These are phyloP conservation scores for Trichacis sp. DNA, from an alignment of 2,888 invertebrate genomes.

Conservation along the genomic window DNA sequence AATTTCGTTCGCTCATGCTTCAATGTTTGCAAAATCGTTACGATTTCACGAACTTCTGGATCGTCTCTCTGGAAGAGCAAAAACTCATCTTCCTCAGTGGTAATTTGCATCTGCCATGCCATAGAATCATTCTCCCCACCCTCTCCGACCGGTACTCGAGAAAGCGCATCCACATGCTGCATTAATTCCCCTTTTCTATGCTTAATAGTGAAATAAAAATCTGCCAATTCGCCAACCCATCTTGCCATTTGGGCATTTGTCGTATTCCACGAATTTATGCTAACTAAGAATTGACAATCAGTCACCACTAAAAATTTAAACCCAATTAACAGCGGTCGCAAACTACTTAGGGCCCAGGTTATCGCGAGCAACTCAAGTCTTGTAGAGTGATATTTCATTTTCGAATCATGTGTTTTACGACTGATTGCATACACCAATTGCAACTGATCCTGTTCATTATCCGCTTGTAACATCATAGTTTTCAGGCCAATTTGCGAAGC, in stretches of 20 bases:
- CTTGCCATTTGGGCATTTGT: slow-evolving; percentile 43
- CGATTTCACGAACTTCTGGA: neutral
- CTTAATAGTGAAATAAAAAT: slow-evolving; percentile 29
- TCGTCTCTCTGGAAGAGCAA: slow-evolving; percentile 9
- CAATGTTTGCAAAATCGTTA: slow-evolving; percentile 4
- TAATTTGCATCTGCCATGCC: no score
- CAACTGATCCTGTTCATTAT: slow-evolving; percentile 26
- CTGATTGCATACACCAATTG: slow-evolving; percentile 46
- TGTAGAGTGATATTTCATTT: neutral
- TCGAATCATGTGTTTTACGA: slow-evolving; percentile 5
- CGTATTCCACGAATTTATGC: slow-evolving; percentile 45
- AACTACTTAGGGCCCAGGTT: slow-evolving; percentile 30
- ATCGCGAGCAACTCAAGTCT: slow-evolving; percentile 11
- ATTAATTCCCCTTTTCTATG: slow-evolving; percentile 28
- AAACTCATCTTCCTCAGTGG: slow-evolving; percentile 14
- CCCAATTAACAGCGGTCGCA: slow-evolving; percentile 9
- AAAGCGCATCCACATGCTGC: slow-evolving; percentile 42
- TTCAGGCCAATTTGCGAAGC: neutral
- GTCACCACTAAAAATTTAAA: neutral
- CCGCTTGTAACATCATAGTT: slow-evolving; percentile 33
- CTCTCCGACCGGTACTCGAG: slow-evolving; percentile 22
- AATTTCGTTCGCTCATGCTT: neutral
- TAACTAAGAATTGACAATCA: slow-evolving; percentile 46
- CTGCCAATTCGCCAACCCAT: slow-evolving; percentile 28
- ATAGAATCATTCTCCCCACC: no score